These are phyloP conservation scores for Pteria penguin DNA, from an alignment of 2,888 invertebrate species.

Conservation along the genomic window DNA sequence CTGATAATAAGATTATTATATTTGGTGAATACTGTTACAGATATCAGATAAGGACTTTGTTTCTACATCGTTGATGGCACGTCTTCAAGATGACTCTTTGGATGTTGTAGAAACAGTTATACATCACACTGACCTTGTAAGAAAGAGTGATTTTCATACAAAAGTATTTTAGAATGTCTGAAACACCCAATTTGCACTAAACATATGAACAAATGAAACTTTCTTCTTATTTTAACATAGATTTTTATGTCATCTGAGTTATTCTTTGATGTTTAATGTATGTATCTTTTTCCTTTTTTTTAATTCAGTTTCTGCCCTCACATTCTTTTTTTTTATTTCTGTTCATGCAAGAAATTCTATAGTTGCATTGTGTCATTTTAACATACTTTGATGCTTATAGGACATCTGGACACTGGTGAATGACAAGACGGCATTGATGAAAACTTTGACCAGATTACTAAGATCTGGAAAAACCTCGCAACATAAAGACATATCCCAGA, in stretches of 20 bases:
- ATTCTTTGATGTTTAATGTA: too few species aligned
- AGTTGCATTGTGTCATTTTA: not conserved
- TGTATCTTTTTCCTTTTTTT: too few species aligned
- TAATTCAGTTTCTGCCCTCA: too few species aligned
- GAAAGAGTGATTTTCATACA: too few species aligned
- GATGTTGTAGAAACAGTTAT: constrained; percentile 67
- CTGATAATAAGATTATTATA: too few species aligned
- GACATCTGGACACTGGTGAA: constrained; percentile 49
- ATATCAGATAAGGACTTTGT: constrained; percentile 80
- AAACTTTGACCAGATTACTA: constrained; percentile 28
- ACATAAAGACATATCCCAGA: not conserved
- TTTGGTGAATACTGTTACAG: too few species aligned
- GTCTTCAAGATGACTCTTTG: constrained; percentile 80
- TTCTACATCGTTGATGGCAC: constrained; percentile 80
- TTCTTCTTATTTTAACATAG: too few species aligned
- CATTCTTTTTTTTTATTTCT: too few species aligned
- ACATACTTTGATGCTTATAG: constrained; percentile 31
- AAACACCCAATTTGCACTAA: too few species aligned
- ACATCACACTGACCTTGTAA: constrained; percentile 52
- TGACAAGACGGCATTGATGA: constrained; percentile 40
- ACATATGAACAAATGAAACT: too few species aligned
- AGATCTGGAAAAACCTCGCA: constrained; percentile 14
- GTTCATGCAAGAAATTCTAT: not conserved
- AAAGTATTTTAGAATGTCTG: too few species aligned
- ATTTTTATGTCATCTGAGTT: too few species aligned